Conservation (phyloP, 2,113 vertebrate genomes). For the Macheiramphus alcinus region DNA sequence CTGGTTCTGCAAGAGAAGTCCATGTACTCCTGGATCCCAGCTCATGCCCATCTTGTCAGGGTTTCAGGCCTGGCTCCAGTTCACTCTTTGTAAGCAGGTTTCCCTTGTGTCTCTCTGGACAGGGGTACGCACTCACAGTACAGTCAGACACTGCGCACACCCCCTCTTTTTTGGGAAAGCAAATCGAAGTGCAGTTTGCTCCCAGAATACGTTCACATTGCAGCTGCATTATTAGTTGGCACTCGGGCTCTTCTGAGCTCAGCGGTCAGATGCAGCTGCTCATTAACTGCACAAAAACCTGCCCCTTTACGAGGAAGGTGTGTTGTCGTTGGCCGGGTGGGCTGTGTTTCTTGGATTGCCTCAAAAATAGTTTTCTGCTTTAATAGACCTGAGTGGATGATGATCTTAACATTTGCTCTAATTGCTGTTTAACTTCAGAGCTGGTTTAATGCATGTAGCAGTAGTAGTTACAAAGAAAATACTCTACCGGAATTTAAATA, state of each 20-base stretch:
- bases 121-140: fast-evolving
- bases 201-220: background rate
- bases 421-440: constrained; percentile 14
- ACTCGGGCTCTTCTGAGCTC: background rate
- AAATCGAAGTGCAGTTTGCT: background rate
- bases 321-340: background rate
- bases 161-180: background rate
- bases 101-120: background rate
- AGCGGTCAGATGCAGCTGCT: constrained; percentile 6
- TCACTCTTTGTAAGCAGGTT: background rate
- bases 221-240: background rate
- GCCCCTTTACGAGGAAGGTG: background rate
- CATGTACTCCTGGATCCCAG: background rate
- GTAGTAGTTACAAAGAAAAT: constrained; percentile 5
- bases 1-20: background rate
- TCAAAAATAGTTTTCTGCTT: constrained; percentile 35
- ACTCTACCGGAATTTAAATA: background rate
- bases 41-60: background rate
- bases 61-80: background rate
- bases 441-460: background rate
- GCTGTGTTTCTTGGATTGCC: constrained; percentile 46
- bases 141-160: fast-evolving
- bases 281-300: background rate
- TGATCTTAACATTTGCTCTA: background rate
- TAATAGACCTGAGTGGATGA: constrained; percentile 28